phyloP scores from a whole-genome alignment of 2,888 invertebrate genomes.

The Bellardia bayeri region DNA sequence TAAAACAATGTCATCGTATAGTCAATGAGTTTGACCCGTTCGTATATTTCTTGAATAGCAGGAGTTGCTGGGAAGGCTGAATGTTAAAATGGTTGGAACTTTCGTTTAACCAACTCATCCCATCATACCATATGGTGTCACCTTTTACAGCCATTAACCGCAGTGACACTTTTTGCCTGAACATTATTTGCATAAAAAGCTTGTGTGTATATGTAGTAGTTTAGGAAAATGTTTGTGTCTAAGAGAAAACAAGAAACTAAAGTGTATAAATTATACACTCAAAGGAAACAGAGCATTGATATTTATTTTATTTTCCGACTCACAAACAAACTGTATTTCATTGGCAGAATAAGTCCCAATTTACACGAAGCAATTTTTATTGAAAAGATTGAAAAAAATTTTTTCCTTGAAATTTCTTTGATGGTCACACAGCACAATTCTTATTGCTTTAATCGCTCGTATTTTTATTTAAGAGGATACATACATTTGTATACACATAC shows the following conservation, averaged over 20 bases:
- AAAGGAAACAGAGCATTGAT: not conserved
- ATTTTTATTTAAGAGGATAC: no score
- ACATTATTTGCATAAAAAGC: conserved; percentile 68
- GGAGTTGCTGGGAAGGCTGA: not conserved
- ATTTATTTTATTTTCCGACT: no score
- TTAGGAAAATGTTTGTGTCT: conserved; percentile 8
- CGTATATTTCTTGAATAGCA: conserved; percentile 28
- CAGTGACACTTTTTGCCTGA: conserved; percentile 66
- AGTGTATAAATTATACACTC: conserved; percentile 11
- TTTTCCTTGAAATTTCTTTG: no score
- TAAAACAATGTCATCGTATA: conserved; percentile 43
- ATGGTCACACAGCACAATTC: no score
- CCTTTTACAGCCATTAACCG: conserved; percentile 72
- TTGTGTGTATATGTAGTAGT: conserved; percentile 31
- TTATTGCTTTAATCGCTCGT: no score
- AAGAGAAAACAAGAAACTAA: conserved; percentile 33
- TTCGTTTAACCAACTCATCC: conserved; percentile 57
- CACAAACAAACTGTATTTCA: no score
- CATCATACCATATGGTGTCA: conserved; percentile 69
- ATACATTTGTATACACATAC: no score
- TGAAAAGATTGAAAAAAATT: no score
- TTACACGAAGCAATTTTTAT: no score
- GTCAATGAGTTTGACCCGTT: conserved; percentile 71
- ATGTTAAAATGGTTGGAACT: conserved; percentile 1
- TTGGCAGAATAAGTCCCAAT: no score